Evolutionary conservation across 2,113 vertebrate species (phyloP), one percentile per base, ranked within the genome.

Genomic region (Gorsachius goisagi): DNA sequence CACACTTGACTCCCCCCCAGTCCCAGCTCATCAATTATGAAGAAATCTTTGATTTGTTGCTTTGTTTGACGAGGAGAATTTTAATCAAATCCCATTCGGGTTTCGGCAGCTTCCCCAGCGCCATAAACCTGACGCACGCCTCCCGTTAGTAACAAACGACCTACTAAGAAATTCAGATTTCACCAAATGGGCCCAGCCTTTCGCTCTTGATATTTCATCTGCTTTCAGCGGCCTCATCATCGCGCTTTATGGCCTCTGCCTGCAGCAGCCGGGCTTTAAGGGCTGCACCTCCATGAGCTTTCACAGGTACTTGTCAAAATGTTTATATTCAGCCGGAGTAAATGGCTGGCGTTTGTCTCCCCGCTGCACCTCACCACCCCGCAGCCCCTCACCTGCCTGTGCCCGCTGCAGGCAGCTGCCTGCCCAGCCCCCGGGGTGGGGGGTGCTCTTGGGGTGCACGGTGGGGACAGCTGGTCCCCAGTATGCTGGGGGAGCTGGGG

Each of bases 81-180:
- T 97, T 96, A 97, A 97, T 97, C 97, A 97, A 97, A 95, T 83
- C 86, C 96, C 91, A 55, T 94, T 95, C 81, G 87, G 89, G 90
- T 90, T 96, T 92, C 76, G 39, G 93, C 91, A 90, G 97, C 96
- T 95, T 97, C 95, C 93, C 95, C 89, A 93, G 95, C 75, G 50
- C 97, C 90, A 97, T 97, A 97, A 97, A 97, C 92, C 94, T 95
- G 96, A 94, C 89, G 88, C 55, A 67, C 35, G 72, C 84, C 94
- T 94, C 96, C 95, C 81, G 92, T 88, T 85, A 3, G 85, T 96
- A 96, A 97, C 95, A 97, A 97, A 97, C 74, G 97, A 94, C 96
- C 97, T 97, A 91, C 97, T 97, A 96, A 91, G 97, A 93, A 96
- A 97, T 97, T 97, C 96, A 96, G 97, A 96, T 96, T 95, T 85